Evolutionary conservation across 2,113 vertebrate species (phyloP).

Genomic region (Protobothrops mucrosquamatus): DNA sequence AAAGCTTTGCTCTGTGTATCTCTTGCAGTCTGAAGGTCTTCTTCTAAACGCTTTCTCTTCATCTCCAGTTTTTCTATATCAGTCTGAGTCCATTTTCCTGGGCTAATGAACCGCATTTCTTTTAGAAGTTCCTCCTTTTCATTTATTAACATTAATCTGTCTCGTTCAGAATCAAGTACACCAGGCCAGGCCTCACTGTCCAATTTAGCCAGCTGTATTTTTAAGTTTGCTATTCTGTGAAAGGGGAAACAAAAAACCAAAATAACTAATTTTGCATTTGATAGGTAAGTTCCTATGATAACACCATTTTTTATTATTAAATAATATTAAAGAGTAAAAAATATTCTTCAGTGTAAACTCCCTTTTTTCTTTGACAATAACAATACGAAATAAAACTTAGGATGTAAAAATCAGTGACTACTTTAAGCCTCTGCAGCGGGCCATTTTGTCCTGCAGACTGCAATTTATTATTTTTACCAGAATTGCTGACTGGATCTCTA

Average conservation of each 20-base stretch:
- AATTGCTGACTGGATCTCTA: neutral
- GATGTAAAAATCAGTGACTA: neutral
- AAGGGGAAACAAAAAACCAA: neutral
- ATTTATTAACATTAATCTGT: conserved; percentile 92
- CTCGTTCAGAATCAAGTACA: conserved; percentile 90
- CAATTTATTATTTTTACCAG: neutral
- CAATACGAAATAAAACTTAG: neutral
- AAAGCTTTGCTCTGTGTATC: conserved; percentile 96
- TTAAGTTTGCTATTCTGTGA: conserved; percentile 88
- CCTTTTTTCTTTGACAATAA: neutral
- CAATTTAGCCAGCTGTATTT: conserved; percentile 93
- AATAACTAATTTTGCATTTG: neutral
- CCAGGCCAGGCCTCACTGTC: conserved; percentile 97
- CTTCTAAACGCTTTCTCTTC: conserved; percentile 85
- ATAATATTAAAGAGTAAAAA: neutral
- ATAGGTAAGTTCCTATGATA: neutral
- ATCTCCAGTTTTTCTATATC: conserved; percentile 86
- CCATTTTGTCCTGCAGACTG: neutral
- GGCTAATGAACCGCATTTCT: conserved; percentile 89
- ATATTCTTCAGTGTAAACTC: neutral
- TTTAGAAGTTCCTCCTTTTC: conserved; percentile 98
- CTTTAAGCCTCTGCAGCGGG: neutral
- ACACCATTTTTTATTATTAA: neutral
- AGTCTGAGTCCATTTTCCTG: conserved; percentile 79
- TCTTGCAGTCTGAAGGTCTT: conserved; percentile 90